A percentile compares a stretch with the other conserved stretches of the same genome.
Conservation (phyloP, 2,888 invertebrate genomes). For the Polymixis flavicincta region DNA sequence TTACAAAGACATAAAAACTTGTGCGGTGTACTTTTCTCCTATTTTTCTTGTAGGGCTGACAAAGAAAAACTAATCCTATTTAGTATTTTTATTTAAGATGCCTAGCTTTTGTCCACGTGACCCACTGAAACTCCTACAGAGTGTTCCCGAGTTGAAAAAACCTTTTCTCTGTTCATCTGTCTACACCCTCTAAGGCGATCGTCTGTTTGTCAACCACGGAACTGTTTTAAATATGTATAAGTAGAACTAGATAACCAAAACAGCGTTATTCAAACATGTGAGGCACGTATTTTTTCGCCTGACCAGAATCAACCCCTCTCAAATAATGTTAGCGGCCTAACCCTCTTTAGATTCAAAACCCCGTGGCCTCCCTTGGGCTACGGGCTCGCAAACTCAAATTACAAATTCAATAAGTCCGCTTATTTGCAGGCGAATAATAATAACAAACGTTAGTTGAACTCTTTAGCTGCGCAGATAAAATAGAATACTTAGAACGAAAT, state of each 20-base stretch:
- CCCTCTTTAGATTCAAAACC: slow-evolving; percentile 51
- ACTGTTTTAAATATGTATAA: slow-evolving; percentile 31
- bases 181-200: neutral
- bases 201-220: neutral
- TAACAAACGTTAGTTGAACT: slow-evolving; percentile 36
- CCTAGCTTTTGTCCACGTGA: too few species aligned
- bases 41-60: slow-evolving; percentile 59
- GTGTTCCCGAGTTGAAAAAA: neutral
- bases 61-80: neutral
- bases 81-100: neutral
- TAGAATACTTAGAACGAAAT: slow-evolving; percentile 21
- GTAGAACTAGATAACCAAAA: slow-evolving; percentile 31
- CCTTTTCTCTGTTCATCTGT: neutral
- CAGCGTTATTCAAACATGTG: slow-evolving; percentile 54
- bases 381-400: slow-evolving; percentile 46
- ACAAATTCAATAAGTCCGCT: slow-evolving; percentile 50
- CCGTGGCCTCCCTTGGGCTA: slow-evolving; percentile 35
- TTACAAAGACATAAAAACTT: slow-evolving; percentile 62
- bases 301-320: slow-evolving; percentile 50
- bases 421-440: slow-evolving; percentile 43
- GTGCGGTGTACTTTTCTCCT: slow-evolving; percentile 49
- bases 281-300: slow-evolving; percentile 55
- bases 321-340: slow-evolving; percentile 37
- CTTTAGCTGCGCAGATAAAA: slow-evolving; percentile 31
- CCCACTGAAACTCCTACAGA: neutral